These are phyloP conservation scores for Rhorus exstirpatorius DNA, from an alignment of 2,888 invertebrate species.

Conservation along the genomic window DNA sequence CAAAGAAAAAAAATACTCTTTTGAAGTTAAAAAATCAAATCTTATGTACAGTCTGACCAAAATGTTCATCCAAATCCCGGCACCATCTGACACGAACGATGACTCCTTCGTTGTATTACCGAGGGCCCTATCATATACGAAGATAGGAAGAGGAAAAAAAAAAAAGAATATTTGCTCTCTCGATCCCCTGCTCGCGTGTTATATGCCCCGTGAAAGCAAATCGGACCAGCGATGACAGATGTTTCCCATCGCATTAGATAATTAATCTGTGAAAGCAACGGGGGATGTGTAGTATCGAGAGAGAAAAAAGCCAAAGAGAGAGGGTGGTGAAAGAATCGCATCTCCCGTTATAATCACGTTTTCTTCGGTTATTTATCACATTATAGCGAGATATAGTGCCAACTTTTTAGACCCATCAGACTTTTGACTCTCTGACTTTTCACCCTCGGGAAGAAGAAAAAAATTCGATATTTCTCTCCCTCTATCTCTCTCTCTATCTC, in stretches of 20 bases:
- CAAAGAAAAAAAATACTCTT: too few species aligned
- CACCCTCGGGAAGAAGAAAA: constrained; percentile 24
- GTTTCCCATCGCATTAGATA: constrained; percentile 84
- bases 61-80: neutral
- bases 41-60: too few species aligned
- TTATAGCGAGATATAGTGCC: constrained; percentile 3
- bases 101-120: neutral
- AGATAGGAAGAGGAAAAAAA: neutral
- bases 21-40: too few species aligned
- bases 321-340: constrained; percentile 67
- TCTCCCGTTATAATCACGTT: constrained; percentile 54
- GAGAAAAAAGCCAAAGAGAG: neutral
- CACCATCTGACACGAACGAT: neutral
- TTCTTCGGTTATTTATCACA: constrained; percentile 53
- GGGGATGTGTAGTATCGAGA: constrained; percentile 32
- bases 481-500: constrained; percentile 69
- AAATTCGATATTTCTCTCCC: constrained; percentile 65
- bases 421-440: constrained; percentile 45
- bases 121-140: constrained; percentile 1
- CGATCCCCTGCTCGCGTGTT: constrained; percentile 36
- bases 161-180: neutral
- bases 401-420: constrained; percentile 1
- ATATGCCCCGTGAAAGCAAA: constrained; percentile 68
- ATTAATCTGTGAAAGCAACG: constrained; percentile 79
- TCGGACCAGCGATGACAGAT: constrained; percentile 83